Evolutionary conservation across 1,140 invertebrate genomes (phyloP).

Genomic region (Lucilia sericata): DNA sequence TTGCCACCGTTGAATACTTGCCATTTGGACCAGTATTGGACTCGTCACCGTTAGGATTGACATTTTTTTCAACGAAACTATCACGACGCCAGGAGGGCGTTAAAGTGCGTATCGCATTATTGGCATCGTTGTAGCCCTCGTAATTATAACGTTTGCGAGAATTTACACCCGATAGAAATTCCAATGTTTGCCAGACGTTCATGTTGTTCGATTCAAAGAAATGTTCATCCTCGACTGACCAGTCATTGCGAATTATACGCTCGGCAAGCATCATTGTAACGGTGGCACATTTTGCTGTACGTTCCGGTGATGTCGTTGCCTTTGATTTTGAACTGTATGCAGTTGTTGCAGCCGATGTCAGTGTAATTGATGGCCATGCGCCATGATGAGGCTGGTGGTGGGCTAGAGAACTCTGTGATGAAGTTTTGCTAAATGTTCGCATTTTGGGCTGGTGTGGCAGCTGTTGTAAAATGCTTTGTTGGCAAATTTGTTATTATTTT

Average conservation of each 20-base stretch:
- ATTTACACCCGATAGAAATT: conserved; percentile 60
- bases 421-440: not conserved
- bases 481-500: not conserved
- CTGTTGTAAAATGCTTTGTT: not conserved
- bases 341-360: not conserved
- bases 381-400: conserved; percentile 28
- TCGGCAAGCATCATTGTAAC: conserved; percentile 66
- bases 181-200: conserved; percentile 66
- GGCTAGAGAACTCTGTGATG: conserved; percentile 7
- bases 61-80: conserved; percentile 58
- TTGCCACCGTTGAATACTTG: not conserved
- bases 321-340: not conserved
- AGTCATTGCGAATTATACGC: conserved; percentile 62
- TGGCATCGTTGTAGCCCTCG: conserved; percentile 61
- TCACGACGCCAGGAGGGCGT: conserved; percentile 63
- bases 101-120: conserved; percentile 60
- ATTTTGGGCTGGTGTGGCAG: not conserved
- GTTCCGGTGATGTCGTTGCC: conserved; percentile 39
- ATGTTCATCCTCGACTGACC: conserved; percentile 65
- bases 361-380: not conserved
- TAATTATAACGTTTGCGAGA: conserved; percentile 64
- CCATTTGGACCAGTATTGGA: not conserved
- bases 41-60: conserved; percentile 42
- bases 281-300: conserved; percentile 53
- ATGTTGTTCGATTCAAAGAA: conserved; percentile 64